A percentile compares a stretch with the other conserved stretches of the same genome.
phyloP scores from a whole-genome alignment of 2,888 invertebrate species.

The Lapara coniferarum region DNA sequence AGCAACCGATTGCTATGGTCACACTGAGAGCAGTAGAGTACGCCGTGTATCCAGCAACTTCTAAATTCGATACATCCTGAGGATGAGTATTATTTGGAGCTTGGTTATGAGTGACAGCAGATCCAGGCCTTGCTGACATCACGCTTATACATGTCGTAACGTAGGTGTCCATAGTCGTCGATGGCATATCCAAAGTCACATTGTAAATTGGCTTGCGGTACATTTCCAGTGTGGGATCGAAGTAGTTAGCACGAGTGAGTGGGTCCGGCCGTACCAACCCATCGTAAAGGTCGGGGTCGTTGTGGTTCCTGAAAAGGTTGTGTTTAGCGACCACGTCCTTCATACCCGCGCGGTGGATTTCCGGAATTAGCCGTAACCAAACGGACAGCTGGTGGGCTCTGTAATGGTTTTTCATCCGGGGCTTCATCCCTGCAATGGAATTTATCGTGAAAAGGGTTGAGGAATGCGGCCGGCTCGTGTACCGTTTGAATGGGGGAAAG shows the following conservation, averaged over 20 bases:
- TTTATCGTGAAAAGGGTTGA: conserved; percentile 53
- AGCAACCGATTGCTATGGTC: conserved; percentile 92
- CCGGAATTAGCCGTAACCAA: conserved; percentile 97
- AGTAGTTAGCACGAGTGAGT: conserved; percentile 86
- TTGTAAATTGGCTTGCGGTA: conserved; percentile 85
- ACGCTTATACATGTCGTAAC: conserved; percentile 88
- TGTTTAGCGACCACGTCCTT: conserved; percentile 94
- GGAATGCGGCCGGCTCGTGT: conserved; percentile 10
- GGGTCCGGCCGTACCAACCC: conserved; percentile 94
- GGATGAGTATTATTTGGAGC: conserved; percentile 85
- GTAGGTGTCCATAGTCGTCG: conserved; percentile 85
- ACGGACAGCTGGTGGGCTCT: conserved; percentile 98
- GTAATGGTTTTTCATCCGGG: conserved; percentile 96
- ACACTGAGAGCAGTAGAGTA: conserved; percentile 90
- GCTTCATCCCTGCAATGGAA: conserved; percentile 91
- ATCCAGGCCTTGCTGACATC: conserved; percentile 86
- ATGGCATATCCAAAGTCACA: conserved; percentile 78
- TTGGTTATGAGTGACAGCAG: conserved; percentile 72
- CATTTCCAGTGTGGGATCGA: conserved; percentile 85
- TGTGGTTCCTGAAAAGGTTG: conserved; percentile 95
- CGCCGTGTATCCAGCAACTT: conserved; percentile 90
- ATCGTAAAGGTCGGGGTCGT: conserved; percentile 94
- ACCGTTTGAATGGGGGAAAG: conserved; percentile 40
- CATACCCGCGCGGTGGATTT: conserved; percentile 94
- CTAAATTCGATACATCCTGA: conserved; percentile 91